Conservation (phyloP, 2,888 invertebrate species). For the Sclerodermus sp. region DNA sequence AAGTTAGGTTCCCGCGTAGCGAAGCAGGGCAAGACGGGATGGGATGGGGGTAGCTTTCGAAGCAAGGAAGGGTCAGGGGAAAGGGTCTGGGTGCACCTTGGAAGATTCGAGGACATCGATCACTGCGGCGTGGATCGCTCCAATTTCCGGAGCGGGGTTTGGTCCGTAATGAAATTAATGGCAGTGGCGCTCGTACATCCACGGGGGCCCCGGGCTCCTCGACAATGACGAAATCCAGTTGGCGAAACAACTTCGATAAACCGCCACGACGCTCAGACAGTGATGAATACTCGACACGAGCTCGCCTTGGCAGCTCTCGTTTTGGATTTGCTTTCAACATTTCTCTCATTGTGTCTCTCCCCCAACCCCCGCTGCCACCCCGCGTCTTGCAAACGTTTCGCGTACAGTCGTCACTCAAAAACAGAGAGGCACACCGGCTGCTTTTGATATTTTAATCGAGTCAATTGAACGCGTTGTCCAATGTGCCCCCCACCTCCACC, state of each 20-base stretch:
- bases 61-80: neutral
- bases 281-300: conserved; percentile 34
- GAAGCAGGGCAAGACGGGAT: neutral
- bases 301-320: conserved; percentile 11
- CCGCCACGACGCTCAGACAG: conserved; percentile 33
- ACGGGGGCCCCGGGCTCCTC: conserved; percentile 16
- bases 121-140: conserved; percentile 13
- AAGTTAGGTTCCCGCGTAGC: neutral
- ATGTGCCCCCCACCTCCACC: too few species aligned
- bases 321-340: conserved; percentile 20
- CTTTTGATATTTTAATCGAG: too few species aligned
- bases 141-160: conserved; percentile 8
- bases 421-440: neutral
- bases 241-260: conserved; percentile 41
- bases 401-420: neutral
- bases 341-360: neutral
- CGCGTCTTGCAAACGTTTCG: neutral
- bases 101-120: conserved; percentile 17
- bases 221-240: conserved; percentile 46
- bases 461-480: too few species aligned
- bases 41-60: too few species aligned
- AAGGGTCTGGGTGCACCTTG: neutral
- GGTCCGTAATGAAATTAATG: conserved; percentile 31
- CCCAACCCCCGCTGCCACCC: neutral
- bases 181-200: conserved; percentile 13